phyloP scores from a whole-genome alignment of 2,888 invertebrate genomes.

The Alloplasta piceator region DNA sequence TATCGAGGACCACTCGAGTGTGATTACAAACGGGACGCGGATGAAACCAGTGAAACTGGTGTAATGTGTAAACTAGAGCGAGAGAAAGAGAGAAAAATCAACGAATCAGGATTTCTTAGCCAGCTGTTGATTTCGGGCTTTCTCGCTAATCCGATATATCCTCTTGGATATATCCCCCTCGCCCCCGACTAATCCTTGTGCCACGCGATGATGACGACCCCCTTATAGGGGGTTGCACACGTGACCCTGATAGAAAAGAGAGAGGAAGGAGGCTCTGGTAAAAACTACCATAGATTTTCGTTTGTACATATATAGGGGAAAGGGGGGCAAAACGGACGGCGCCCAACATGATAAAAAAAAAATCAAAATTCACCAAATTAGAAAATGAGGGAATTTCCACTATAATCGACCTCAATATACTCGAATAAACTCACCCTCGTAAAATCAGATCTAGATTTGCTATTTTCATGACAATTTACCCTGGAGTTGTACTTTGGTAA shows the following conservation, averaged over 20 bases:
- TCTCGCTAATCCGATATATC: conserved; percentile 69
- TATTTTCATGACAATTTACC: too few species aligned
- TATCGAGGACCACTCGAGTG: conserved; percentile 60
- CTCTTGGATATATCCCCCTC: too few species aligned
- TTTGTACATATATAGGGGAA: neutral
- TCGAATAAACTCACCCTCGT: too few species aligned
- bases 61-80: conserved; percentile 2
- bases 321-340: too few species aligned
- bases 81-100: conserved; percentile 42
- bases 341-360: too few species aligned
- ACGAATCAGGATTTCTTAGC: conserved; percentile 50
- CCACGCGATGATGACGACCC: conserved; percentile 48
- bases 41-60: conserved; percentile 10
- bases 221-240: conserved; percentile 16
- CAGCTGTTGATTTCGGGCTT: conserved; percentile 69
- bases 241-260: conserved; percentile 17
- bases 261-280: conserved; percentile 4
- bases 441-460: too few species aligned
- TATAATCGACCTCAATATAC: too few species aligned
- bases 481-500: too few species aligned
- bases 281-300: conserved; percentile 21
- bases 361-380: too few species aligned
- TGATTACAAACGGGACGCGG: conserved; percentile 57
- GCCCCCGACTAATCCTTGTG: conserved; percentile 52
- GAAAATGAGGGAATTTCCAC: too few species aligned